Percentiles rank a stretch among this genome's conserved stretches.
Conservation (phyloP, 2,797 vertebrate genomes). For the Rhinichthys osculus region DNA sequence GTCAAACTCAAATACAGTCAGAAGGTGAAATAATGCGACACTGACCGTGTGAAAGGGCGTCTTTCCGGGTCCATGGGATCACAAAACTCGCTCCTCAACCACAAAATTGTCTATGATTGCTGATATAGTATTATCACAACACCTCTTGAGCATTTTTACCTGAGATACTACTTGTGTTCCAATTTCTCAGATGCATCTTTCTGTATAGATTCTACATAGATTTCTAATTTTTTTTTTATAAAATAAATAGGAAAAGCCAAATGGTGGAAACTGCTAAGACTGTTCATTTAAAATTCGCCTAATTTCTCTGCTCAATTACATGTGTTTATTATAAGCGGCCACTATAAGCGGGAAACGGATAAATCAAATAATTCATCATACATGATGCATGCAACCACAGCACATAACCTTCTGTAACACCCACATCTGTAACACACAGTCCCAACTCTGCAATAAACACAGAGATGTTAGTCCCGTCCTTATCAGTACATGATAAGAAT, state of each 20-base stretch:
- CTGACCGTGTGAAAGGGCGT: neutral
- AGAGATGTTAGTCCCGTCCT: neutral
- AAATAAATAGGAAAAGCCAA: neutral
- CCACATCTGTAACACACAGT: neutral
- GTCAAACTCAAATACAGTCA: too few relatives aligned
- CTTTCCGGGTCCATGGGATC: neutral
- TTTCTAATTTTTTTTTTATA: neutral
- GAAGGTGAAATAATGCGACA: neutral
- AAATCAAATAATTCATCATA: neutral
- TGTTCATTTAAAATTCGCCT: neutral
- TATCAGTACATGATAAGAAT: neutral
- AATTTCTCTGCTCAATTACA: neutral
- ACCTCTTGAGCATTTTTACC: neutral
- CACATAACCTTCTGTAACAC: neutral
- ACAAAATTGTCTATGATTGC: neutral
- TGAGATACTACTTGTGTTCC: neutral
- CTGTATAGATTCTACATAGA: too few relatives aligned
- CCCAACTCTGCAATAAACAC: neutral
- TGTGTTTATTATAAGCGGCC: too few relatives aligned
- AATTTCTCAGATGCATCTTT: neutral
- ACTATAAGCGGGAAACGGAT: neutral
- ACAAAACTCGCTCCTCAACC: neutral
- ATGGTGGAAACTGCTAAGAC: neutral
- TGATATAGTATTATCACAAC: neutral
- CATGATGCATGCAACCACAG: neutral